Evolutionary conservation across 1,140 invertebrate genomes (phyloP).

Genomic region (Drosophila lacertosa): DNA sequence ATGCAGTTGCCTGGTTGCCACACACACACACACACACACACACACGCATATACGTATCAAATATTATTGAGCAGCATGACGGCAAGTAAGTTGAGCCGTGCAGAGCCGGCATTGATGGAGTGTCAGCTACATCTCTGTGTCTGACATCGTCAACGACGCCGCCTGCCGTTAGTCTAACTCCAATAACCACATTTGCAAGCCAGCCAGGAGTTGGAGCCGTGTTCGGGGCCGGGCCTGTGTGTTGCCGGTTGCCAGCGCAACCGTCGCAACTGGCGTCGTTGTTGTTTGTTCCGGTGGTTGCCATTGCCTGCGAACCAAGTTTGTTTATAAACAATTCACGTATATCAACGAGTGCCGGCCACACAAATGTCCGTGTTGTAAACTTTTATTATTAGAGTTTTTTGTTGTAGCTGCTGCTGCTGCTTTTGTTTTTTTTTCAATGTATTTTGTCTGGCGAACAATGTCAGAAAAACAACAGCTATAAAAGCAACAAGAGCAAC

Average conservation of each 20-base stretch:
- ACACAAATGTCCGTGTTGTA: constrained; percentile 61
- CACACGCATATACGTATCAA: constrained; percentile 57
- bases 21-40: constrained; percentile 15
- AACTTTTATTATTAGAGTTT: constrained; percentile 75
- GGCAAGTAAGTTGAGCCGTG: constrained; percentile 12
- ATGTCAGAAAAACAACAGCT: constrained; percentile 54
- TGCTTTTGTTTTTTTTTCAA: not conserved
- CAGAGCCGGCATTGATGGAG: constrained; percentile 61
- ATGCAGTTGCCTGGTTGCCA: constrained; percentile 26
- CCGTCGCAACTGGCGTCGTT: constrained; percentile 1
- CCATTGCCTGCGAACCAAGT: constrained; percentile 60
- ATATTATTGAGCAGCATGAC: constrained; percentile 67
- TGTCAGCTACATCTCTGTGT: constrained; percentile 28
- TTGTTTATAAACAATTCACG: constrained; percentile 83
- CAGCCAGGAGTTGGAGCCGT: constrained; percentile 5
- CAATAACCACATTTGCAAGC: constrained; percentile 61
- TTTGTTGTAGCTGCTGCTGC: constrained; percentile 2
- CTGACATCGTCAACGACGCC: not conserved
- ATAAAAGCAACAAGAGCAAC: constrained; percentile 60
- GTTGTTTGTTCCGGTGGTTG: constrained; percentile 25
- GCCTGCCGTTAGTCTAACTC: constrained; percentile 43
- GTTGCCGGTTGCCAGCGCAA: constrained; percentile 47
- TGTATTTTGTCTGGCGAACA: constrained; percentile 43
- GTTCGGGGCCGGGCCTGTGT: constrained; percentile 23
- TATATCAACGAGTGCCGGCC: constrained; percentile 56